Percentiles rank a stretch among this genome's conserved stretches.
phyloP scores from a whole-genome alignment of 2,888 invertebrate genomes.

The Parapristionchus giblindavisi region DNA sequence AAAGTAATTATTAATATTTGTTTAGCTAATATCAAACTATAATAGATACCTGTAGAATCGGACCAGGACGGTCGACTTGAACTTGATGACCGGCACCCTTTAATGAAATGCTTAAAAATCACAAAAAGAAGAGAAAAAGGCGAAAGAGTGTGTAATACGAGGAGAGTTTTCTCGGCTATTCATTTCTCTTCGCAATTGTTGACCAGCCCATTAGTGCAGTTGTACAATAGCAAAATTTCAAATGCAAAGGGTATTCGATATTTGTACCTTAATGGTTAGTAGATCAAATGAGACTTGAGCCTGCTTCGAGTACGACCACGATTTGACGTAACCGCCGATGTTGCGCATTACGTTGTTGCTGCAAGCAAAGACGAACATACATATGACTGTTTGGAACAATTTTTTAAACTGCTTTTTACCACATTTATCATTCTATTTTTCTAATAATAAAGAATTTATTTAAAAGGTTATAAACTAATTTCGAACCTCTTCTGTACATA shows the following conservation, averaged over 20 bases:
- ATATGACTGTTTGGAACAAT: too few relatives aligned
- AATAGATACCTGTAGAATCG: slow-evolving; percentile 74
- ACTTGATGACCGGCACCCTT: slow-evolving; percentile 82
- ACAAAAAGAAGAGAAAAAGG: too few relatives aligned
- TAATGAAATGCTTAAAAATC: too few relatives aligned
- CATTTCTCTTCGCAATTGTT: too few relatives aligned
- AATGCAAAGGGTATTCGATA: neutral
- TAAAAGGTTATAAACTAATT: neutral
- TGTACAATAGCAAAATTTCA: neutral
- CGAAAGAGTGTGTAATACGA: too few relatives aligned
- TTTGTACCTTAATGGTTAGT: slow-evolving; percentile 51
- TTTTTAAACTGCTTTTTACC: too few relatives aligned
- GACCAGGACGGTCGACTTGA: slow-evolving; percentile 82
- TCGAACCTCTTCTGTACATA: slow-evolving; percentile 45
- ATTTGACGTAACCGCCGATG: slow-evolving; percentile 49
- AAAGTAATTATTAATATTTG: neutral
- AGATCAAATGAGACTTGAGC: slow-evolving; percentile 46
- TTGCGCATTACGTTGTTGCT: neutral
- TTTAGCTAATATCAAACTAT: neutral
- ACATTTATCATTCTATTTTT: too few relatives aligned
- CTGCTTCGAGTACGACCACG: slow-evolving; percentile 41
- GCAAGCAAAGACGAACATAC: neutral
- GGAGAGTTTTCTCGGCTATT: too few relatives aligned
- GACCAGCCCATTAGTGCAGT: neutral
- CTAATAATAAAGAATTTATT: too few relatives aligned